Conservation (phyloP, 2,113 vertebrate species). For the Pantherophis guttatus region DNA sequence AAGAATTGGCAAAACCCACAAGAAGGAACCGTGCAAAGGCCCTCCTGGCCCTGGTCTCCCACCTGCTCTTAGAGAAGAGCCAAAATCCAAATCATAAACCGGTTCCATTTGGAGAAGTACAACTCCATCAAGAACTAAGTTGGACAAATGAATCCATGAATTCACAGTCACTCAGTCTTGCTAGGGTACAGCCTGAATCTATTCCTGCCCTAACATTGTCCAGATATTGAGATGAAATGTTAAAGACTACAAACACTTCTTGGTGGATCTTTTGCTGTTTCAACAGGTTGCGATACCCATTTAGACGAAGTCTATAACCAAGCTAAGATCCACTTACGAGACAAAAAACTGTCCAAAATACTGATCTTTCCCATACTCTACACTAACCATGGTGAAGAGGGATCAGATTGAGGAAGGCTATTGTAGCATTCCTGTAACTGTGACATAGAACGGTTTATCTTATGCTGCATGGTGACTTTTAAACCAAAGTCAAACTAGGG, state of each 20-base stretch:
- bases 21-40: background rate
- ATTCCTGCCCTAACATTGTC: background rate
- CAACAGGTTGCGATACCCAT: background rate
- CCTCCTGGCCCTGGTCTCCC: background rate
- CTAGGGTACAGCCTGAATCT: background rate
- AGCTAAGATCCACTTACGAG: background rate
- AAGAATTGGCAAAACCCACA: background rate
- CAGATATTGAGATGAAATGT: background rate
- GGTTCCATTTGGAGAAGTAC: background rate
- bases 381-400: background rate
- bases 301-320: background rate
- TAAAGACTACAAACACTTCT: background rate
- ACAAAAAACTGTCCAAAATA: background rate
- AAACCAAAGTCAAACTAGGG: background rate
- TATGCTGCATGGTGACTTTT: background rate
- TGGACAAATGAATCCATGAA: background rate
- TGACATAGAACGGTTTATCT: background rate
- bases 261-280: background rate
- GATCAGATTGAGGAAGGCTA: background rate
- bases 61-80: background rate
- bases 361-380: background rate
- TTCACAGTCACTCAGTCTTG: background rate
- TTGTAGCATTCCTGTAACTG: background rate
- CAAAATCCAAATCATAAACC: background rate
- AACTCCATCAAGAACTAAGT: background rate